Percentiles rank a stretch among this genome's conserved stretches.
Conservation (phyloP, 2,797 vertebrate genomes). For the Alouatta caraya region DNA sequence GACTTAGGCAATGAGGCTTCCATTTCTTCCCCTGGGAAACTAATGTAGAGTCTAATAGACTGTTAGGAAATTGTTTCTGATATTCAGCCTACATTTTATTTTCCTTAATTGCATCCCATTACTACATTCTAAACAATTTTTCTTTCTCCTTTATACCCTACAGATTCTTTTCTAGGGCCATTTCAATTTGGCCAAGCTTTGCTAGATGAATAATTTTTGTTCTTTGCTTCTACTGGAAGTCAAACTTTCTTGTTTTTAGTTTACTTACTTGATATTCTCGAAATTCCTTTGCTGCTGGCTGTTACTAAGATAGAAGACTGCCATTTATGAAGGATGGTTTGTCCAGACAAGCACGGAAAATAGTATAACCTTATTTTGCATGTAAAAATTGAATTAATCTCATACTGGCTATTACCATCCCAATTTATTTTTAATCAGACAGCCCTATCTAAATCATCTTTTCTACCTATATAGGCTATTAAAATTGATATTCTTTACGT, state of each 20-base stretch:
- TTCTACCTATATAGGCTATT: neutral
- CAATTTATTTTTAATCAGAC: neutral
- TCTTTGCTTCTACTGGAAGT: conserved; percentile 46
- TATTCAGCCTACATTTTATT: conserved; percentile 83
- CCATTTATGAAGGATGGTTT: neutral
- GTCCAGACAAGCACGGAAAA: neutral
- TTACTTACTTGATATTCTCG: conserved; percentile 40
- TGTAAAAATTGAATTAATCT: conserved; percentile 23
- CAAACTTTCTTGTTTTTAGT: conserved; percentile 39
- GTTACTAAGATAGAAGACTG: neutral
- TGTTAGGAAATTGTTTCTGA: conserved; percentile 83
- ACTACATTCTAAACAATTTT: conserved; percentile 78
- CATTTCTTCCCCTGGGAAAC: conserved; percentile 79
- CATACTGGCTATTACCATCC: neutral
- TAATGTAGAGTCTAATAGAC: conserved; percentile 82
- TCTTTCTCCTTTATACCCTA: conserved; percentile 80
- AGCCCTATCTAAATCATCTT: neutral
- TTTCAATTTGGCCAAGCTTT: conserved; percentile 67
- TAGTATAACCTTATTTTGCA: neutral
- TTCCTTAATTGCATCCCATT: conserved; percentile 83
- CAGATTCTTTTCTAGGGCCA: conserved; percentile 74
- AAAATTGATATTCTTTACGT: neutral
- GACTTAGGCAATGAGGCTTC: conserved; percentile 81
- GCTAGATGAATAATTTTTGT: conserved; percentile 53
- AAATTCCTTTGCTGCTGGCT: conserved; percentile 43